Evolutionary conservation across 2,797 vertebrate species (phyloP), one percentile per base, ranked within the genome.

Genomic region (Sardinella longiceps): DNA sequence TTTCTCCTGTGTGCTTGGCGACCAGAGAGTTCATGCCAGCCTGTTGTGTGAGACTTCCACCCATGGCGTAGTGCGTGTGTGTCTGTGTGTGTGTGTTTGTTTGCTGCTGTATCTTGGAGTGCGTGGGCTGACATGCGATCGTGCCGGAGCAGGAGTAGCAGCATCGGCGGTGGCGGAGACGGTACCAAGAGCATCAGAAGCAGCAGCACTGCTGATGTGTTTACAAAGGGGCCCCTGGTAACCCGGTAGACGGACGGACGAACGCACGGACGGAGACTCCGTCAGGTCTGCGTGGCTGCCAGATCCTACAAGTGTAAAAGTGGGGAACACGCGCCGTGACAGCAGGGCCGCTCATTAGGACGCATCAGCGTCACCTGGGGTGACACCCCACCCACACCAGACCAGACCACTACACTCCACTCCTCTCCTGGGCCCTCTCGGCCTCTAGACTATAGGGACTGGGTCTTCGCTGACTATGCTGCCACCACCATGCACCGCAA

Each of bases 261-360:
- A n/a, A n/a, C n/a, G n/a, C n/a, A n/a, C n/a, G n/a, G n/a, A n/a
- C n/a, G 86, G 95, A 96, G 96, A 97, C 96, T 92, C 97, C 97
- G 92, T 97, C 97, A 30, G 97, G 97, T 95, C 70, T 98, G 94
- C 23, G 94, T 96, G 89, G 96, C 97, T 94, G 97, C 97, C 96
- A 97, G 96, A 92, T 97, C 97, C 95, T 98, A 98, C 95, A 98
- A 98, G 94, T 97, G 97, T 98, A 95, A 95, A 95, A 86, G 92
- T 91, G 91, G 92, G 91, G 91, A 93, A 92, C 93, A 96, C 94
- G 94, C 95, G 93, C 92, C 92, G 89, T 94, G 95, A 96, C 95
- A 96, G 90, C 91, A 87, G 89, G 87, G 91, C 92, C 89, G 91
- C 95, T 97, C 93, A 92, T 97, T 96, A 95, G 92, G 90, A 86